A percentile compares a stretch with the other conserved stretches of the same genome.
These are phyloP conservation scores for Misgurnus anguillicaudatus DNA, from an alignment of 2,113 vertebrate genomes.

Conservation along the genomic window DNA sequence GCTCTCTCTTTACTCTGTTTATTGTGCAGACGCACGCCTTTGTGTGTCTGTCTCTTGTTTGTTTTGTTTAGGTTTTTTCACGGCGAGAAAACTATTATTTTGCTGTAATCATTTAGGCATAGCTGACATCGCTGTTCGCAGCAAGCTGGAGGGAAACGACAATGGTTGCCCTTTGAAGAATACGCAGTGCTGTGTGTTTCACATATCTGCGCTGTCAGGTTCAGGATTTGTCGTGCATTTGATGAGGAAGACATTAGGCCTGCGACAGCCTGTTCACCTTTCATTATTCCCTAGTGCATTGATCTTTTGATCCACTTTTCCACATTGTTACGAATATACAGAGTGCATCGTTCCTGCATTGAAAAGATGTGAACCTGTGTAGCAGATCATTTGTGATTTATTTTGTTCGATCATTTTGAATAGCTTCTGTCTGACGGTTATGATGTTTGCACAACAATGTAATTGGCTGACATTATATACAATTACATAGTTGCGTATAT, in stretches of 20 bases:
- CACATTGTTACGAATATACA: background rate
- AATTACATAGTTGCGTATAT: background rate
- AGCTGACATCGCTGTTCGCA: slow-evolving; percentile 40
- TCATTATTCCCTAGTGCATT: slow-evolving; percentile 17
- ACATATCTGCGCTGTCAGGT: slow-evolving; percentile 21
- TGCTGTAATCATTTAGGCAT: slow-evolving; percentile 47
- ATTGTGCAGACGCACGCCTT: slow-evolving; percentile 34
- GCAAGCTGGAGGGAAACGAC: slow-evolving; percentile 39
- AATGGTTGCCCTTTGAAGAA: slow-evolving; percentile 46
- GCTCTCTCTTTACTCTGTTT: slow-evolving; percentile 39
- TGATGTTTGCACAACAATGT: background rate
- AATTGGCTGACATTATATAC: background rate
- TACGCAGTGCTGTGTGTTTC: slow-evolving; percentile 24
- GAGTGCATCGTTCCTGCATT: background rate
- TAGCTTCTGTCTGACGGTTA: background rate
- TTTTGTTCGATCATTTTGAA: background rate
- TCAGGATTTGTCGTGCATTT: slow-evolving; percentile 32
- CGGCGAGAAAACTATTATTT: slow-evolving; percentile 43
- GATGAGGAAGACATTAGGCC: slow-evolving; percentile 38
- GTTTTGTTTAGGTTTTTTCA: slow-evolving; percentile 22
- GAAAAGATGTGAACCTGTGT: background rate
- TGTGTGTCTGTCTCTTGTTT: slow-evolving; percentile 29
- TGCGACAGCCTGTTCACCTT: slow-evolving; percentile 23
- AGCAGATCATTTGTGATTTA: background rate
- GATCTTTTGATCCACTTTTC: background rate